Evolutionary conservation across 2,113 vertebrate species (phyloP), one percentile per base, ranked within the genome.

Genomic region (Sakesphorus luctuosus): DNA sequence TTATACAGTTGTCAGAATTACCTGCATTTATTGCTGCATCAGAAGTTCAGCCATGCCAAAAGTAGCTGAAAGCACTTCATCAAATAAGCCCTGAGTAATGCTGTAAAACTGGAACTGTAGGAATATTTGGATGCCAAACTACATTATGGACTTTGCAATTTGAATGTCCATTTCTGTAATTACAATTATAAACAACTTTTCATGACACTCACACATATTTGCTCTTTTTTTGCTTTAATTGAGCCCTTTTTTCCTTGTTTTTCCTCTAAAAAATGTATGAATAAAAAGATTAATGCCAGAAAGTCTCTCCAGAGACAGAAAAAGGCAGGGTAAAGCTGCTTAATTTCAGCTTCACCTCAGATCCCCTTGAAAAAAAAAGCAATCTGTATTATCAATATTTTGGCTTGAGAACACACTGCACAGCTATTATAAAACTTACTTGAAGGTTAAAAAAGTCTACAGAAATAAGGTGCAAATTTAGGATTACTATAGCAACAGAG

Each of bases 401-500:
- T 56, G 28, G 43, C 50, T 56, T 61, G n/a, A 82, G 52, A 87
- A 58, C 36, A 76, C 21, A 65, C 11, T 49, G 49, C 59, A 79
- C 19, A 61, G 69, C 66, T 91, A 79, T 87, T 47, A 75, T 13
- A 89, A 84, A 89, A 93, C 12, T 81, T 33, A 63, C 38, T 49
- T 69, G 19, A 78, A 44, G 15, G 20, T 44, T 8, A 33, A 72
- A 90, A 87, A 10, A 18, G n/a, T 33, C 66, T 84, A 33, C 52
- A 89, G 93, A 89, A 93, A 36, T 38, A 75, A 79, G 28, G 49
- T 87, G 94, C 89, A 88, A 93, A 89, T 93, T 97, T 96, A 93
- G 74, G 67, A 95, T 96, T 93, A 93, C 96, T 92, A 97, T 84
- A 87, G 96, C 77, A 95, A 96, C 95, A 82, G 46, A 61, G 31